Base-by-base conservation (phyloP, 1,140 invertebrate genomes). In the Drosophila biarmipes region DNA sequence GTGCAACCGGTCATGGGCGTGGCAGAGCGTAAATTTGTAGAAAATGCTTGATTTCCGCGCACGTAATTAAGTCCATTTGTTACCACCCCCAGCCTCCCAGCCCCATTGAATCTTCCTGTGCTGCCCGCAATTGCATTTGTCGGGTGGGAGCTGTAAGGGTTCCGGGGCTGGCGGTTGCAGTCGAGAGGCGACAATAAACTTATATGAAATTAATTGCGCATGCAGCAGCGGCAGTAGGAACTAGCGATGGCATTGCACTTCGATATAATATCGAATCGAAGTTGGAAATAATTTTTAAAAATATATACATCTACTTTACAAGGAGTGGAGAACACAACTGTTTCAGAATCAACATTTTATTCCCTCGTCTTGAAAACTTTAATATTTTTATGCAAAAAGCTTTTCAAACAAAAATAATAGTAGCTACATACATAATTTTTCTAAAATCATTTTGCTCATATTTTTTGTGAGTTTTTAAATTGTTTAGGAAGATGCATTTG, bases 61-160 rank as follows among this genome's bases (percentile, higher is more conserved):
- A 89, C 82, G 82, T 87, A 87, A 87, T 87, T 87, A 87, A 87
- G 82, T 87, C 84, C 82, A 89, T 89, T 87, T 85, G 80, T 87
- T 89, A 73, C 58, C 76, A 37, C 29, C 56, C 29, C 24, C 11
- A 38, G 10, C 17, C 6, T 38, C 37, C 40, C 40, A 35, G 27
- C 14, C 40, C 49, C 40, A 24, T 37, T 67, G 51, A 67, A 67
- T 67, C 62, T 49, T 48, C 40, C 53, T 35, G 35, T 7, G 57
- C 27, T 43, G 54, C 34, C 63, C 80, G 46, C 80, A 79, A 79
- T 84, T 76, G 71, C 80, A 80, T 84, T 71, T 54, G 64, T 21
- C 35, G 49, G 42, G 21, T 21, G 49, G 51, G 43, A 15, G 40
- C 56, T 56, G 54, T 38, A 57, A 48, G 66, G 55, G 64, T n/a